Evolutionary conservation across 2,113 vertebrate genomes (phyloP).

Genomic region (Bufo bufo): DNA sequence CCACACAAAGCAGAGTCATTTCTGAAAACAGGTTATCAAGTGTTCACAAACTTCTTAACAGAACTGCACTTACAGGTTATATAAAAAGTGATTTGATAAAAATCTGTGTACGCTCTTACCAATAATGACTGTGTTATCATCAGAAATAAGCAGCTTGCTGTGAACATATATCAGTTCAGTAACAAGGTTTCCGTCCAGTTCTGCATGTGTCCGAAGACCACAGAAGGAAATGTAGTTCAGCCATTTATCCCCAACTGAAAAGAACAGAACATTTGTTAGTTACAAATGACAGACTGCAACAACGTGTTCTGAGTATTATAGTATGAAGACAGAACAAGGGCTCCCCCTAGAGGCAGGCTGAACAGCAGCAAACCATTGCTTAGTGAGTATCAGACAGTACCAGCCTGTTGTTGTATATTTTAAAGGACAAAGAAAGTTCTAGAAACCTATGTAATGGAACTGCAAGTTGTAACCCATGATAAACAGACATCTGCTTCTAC

Average conservation of each 20-base stretch:
- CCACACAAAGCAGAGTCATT: too few species aligned
- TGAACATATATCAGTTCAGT: constrained; percentile 97
- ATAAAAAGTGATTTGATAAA: background rate
- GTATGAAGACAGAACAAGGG: background rate
- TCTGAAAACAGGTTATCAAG: background rate
- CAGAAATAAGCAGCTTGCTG: constrained; percentile 94
- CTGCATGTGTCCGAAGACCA: constrained; percentile 89
- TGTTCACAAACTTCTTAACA: background rate
- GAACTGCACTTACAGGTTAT: background rate
- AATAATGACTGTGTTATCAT: constrained; percentile 94
- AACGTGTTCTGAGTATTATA: background rate
- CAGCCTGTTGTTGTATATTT: too few species aligned
- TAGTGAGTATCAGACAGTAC: background rate
- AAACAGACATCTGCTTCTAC: too few species aligned
- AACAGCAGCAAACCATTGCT: background rate
- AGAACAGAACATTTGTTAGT: constrained; percentile 25
- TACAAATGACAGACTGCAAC: background rate
- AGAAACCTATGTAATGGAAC: too few species aligned
- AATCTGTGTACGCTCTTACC: constrained; percentile 74
- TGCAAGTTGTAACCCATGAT: too few species aligned
- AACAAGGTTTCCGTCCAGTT: constrained; percentile 87
- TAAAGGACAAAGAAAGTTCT: too few species aligned
- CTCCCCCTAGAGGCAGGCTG: background rate
- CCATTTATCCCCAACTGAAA: constrained; percentile 91
- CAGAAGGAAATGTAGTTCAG: constrained; percentile 96